Percentiles rank a stretch among this genome's conserved stretches.
Conservation (phyloP, 35 echinoderm and acorn worm genomes). For the Apostichopus parvimensis region DNA sequence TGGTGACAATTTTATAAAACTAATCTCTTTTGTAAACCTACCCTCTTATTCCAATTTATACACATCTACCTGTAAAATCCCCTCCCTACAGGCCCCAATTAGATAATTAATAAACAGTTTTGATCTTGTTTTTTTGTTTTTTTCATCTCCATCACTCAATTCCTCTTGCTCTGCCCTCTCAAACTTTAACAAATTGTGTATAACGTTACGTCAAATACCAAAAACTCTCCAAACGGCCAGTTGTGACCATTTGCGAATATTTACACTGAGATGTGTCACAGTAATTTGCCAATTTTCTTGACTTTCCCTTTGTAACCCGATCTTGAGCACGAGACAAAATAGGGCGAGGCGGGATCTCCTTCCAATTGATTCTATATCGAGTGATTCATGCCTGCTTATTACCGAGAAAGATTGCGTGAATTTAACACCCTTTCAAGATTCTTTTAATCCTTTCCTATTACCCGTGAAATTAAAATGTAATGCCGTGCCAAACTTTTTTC, state of each 20-base stretch:
- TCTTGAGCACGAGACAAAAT: not conserved
- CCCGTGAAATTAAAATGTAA: slow-evolving; percentile 50
- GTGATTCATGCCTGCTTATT: slow-evolving; percentile 39
- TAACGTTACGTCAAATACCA: no score
- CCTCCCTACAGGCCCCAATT: no score
- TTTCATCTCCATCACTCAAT: no score
- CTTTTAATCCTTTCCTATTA: slow-evolving; percentile 35
- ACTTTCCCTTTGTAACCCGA: not conserved
- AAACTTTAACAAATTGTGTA: no score
- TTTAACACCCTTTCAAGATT: slow-evolving; percentile 28
- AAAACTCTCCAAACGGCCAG: not conserved
- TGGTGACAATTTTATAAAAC: no score
- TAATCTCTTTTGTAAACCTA: no score
- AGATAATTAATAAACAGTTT: no score
- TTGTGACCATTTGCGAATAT: not conserved
- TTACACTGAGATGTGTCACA: not conserved
- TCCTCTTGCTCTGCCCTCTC: no score
- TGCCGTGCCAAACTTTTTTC: slow-evolving; percentile 13
- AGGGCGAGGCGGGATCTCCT: not conserved
- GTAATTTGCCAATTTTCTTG: not conserved
- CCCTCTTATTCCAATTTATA: no score
- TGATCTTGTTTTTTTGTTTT: no score
- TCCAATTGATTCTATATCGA: not conserved
- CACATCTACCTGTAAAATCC: no score
- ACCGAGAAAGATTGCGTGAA: slow-evolving; percentile 19